phyloP scores from a whole-genome alignment of 1,140 invertebrate species.

The Solenopsis invicta region DNA sequence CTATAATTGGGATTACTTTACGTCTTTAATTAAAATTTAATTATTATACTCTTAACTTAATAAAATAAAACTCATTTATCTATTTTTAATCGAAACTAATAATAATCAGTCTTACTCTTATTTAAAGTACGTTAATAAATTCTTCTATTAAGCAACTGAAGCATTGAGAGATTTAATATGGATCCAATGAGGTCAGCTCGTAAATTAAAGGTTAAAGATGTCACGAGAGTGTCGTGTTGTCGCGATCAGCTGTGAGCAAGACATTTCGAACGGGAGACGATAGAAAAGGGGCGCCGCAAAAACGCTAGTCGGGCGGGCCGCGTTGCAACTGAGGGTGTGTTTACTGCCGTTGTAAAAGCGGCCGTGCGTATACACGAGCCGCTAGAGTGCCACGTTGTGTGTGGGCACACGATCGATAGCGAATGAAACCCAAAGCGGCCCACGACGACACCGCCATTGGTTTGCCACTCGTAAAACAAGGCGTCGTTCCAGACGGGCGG shows the following conservation, averaged over 20 bases:
- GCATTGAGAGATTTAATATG: no score
- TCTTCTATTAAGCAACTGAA: no score
- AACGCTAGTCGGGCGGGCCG: constrained; percentile 26
- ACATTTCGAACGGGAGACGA: neutral
- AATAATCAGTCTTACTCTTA: no score
- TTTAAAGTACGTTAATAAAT: no score
- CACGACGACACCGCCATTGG: constrained; percentile 61
- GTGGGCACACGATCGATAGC: constrained; percentile 55
- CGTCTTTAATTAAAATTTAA: no score
- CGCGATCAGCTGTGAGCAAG: constrained; percentile 1
- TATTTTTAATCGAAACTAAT: no score
- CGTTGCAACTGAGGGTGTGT: constrained; percentile 26
- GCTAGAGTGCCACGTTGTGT: constrained; percentile 11
- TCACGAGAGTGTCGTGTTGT: neutral
- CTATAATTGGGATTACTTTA: no score
- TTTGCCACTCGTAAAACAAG: constrained; percentile 66
- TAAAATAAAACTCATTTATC: no score
- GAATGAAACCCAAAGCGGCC: constrained; percentile 67
- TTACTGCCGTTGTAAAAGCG: constrained; percentile 55
- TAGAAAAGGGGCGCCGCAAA: neutral
- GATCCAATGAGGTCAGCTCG: no score
- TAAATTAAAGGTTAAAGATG: neutral
- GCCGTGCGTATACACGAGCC: constrained; percentile 23
- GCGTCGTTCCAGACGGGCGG: constrained; percentile 44
- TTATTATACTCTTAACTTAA: no score